Evolutionary conservation across 2,797 vertebrate genomes (phyloP).

Genomic region (Lacerta viridis): DNA sequence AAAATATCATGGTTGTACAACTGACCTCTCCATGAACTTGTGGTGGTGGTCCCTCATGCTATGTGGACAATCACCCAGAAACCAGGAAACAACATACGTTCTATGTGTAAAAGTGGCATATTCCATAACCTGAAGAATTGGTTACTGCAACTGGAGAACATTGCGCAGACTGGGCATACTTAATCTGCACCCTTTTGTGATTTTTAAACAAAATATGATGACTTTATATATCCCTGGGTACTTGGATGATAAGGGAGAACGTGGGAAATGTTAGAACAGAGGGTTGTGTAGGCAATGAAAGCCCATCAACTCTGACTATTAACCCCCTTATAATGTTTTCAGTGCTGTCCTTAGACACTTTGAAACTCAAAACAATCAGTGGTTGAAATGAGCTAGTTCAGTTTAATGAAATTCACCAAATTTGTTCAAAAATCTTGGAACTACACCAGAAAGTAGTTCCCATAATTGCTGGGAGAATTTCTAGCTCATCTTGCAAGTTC

Average conservation of each 20-base stretch:
- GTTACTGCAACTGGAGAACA: background rate
- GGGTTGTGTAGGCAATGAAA: background rate
- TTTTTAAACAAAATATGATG: background rate
- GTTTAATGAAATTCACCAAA: no score
- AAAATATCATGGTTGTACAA: background rate
- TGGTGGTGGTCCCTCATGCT: background rate
- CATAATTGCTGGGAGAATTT: no score
- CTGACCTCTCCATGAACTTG: background rate
- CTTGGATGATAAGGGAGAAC: background rate
- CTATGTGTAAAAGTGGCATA: background rate
- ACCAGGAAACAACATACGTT: background rate
- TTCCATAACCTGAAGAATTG: background rate
- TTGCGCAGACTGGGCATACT: background rate
- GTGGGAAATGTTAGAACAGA: background rate
- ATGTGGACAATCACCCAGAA: background rate
- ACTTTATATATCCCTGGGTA: background rate
- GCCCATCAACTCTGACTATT: no score
- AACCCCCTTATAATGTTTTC: background rate
- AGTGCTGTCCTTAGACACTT: background rate
- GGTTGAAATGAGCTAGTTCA: no score
- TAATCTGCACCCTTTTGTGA: background rate
- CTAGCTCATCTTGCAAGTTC: no score
- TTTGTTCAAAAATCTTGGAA: no score
- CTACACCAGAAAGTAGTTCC: no score
- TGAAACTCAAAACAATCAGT: no score